phyloP scores from a whole-genome alignment of 2,888 invertebrate species.

The Augochlorella aurata region DNA sequence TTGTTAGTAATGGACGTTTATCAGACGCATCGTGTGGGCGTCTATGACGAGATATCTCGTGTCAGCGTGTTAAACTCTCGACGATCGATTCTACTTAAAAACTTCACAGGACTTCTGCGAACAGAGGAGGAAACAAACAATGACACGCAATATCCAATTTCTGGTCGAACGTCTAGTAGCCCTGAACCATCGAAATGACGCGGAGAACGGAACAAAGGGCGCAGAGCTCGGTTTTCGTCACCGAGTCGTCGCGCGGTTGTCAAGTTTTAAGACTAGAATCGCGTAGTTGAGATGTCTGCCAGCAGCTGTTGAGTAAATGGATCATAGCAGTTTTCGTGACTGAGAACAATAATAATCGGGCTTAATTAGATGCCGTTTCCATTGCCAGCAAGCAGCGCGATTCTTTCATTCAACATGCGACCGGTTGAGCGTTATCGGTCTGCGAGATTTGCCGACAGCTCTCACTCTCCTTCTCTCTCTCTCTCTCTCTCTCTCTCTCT shows the following conservation, averaged over 20 bases:
- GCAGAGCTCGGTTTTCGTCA: too few relatives aligned
- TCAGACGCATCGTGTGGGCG: too few relatives aligned
- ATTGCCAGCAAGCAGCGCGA: slow-evolving; percentile 14
- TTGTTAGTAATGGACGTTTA: too few relatives aligned
- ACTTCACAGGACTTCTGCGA: too few relatives aligned
- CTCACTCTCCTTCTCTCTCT: background rate
- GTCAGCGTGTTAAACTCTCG: too few relatives aligned
- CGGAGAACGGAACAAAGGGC: too few relatives aligned
- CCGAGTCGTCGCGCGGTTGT: background rate
- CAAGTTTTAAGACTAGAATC: slow-evolving; percentile 24
- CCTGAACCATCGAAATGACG: too few relatives aligned
- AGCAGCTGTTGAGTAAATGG: slow-evolving; percentile 41
- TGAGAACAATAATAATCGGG: slow-evolving; percentile 45
- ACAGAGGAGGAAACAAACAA: too few relatives aligned
- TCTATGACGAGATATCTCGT: too few relatives aligned
- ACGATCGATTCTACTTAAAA: too few relatives aligned
- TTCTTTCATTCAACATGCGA: slow-evolving; percentile 9
- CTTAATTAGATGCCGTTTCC: slow-evolving; percentile 46
- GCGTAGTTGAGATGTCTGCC: slow-evolving; percentile 26
- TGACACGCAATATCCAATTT: too few relatives aligned
- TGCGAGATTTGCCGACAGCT: background rate
- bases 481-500: background rate
- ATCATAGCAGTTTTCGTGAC: slow-evolving; percentile 44
- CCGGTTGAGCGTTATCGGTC: slow-evolving; percentile 15
- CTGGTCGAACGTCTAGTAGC: too few relatives aligned